Conservation (phyloP, 2,797 vertebrate genomes). For the Serranus cabrilla region DNA sequence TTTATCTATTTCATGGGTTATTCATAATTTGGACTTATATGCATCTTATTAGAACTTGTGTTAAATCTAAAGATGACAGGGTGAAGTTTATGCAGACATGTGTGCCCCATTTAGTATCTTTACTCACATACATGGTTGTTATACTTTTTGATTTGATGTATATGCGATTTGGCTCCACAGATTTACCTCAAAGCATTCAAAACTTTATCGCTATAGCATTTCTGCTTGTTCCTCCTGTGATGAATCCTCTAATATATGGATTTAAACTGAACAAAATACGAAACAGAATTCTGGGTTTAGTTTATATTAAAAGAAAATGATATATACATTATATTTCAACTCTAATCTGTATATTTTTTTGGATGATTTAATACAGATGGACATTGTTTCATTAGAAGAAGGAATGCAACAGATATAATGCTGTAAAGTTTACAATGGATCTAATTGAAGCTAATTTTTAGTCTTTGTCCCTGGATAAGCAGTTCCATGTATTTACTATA, state of each 20-base stretch:
- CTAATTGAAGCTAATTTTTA: neutral
- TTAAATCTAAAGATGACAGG: conserved; percentile 59
- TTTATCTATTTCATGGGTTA: conserved; percentile 35
- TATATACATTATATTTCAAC: neutral
- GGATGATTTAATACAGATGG: neutral
- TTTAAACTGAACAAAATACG: conserved; percentile 64
- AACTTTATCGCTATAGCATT: conserved; percentile 65
- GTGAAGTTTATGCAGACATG: conserved; percentile 77
- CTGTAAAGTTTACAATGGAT: neutral
- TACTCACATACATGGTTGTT: conserved; percentile 40
- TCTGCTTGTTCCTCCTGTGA: conserved; percentile 57
- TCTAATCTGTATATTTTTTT: neutral
- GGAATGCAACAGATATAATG: neutral
- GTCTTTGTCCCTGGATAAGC: neutral
- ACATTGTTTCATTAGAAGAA: neutral
- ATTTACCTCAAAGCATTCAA: conserved; percentile 45
- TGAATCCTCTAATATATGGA: conserved; percentile 71
- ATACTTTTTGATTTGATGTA: conserved; percentile 70
- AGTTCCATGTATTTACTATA: neutral
- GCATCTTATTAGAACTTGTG: conserved; percentile 42
- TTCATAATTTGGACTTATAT: conserved; percentile 68
- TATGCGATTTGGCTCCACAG: conserved; percentile 35
- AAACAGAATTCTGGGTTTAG: conserved; percentile 35
- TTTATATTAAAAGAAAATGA: neutral
- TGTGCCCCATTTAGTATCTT: conserved; percentile 72